Evolutionary conservation across 2,888 invertebrate species (phyloP).

Genomic region (Trachelus iudaicus): DNA sequence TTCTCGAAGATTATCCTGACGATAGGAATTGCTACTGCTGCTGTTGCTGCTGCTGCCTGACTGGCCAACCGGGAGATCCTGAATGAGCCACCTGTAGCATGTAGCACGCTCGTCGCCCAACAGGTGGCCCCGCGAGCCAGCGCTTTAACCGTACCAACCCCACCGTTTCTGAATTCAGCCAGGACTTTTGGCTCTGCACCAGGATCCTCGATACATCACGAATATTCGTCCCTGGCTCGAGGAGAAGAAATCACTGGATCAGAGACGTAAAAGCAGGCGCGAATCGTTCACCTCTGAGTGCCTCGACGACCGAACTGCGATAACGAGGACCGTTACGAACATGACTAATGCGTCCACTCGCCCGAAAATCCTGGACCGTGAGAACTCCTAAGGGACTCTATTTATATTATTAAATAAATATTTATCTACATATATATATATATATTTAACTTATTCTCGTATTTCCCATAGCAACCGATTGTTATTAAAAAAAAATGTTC

Average conservation of each 20-base stretch:
- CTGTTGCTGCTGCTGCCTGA: background rate
- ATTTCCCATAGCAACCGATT: background rate
- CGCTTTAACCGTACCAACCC: background rate
- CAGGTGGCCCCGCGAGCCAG: conserved; percentile 17
- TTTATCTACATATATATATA: background rate
- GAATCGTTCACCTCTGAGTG: conserved; percentile 2
- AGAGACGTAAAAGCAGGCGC: conserved; percentile 12
- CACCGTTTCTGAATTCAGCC: background rate
- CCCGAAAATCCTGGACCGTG: background rate
- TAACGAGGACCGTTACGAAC: conserved; percentile 48
- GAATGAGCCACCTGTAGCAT: conserved; percentile 25
- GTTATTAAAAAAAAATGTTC: background rate
- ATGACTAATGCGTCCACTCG: conserved; percentile 51
- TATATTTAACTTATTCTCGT: background rate
- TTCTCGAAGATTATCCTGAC: no score
- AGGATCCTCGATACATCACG: background rate
- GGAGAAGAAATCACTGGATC: conserved; percentile 10
- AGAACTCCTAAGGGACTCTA: background rate
- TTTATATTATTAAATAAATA: background rate
- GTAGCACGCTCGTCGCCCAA: conserved; percentile 9
- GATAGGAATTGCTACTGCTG: no score
- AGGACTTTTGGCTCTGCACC: background rate
- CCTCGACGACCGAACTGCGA: background rate
- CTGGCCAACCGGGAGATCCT: background rate
- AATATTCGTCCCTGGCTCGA: background rate